phyloP scores from a whole-genome alignment of 2,797 vertebrate genomes.

The Natrix natrix region DNA sequence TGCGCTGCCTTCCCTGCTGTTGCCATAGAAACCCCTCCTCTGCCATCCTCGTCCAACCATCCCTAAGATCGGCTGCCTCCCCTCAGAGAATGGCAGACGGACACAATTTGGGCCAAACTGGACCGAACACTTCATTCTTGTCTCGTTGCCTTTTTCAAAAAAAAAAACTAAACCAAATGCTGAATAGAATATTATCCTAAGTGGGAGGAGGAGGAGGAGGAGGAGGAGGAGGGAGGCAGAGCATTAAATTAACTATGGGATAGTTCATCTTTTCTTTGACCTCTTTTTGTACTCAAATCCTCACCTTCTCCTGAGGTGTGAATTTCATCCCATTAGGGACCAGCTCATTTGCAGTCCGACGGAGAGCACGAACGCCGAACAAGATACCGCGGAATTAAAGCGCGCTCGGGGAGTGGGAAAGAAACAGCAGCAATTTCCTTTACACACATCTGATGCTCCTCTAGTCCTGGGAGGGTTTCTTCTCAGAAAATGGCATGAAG shows the following conservation, averaged over 20 bases:
- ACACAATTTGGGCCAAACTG: conserved; percentile 28
- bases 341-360: fast-evolving
- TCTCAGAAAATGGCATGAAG: background rate
- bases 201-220: fast-evolving
- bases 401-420: fast-evolving
- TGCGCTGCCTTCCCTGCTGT: conserved; percentile 28
- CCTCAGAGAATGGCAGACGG: fast-evolving
- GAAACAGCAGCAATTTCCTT: fast-evolving
- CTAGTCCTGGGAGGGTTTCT: background rate
- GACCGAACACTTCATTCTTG: background rate
- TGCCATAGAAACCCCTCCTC: conserved; percentile 57
- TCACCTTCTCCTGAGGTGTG: fast-evolving
- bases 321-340: background rate
- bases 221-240: background rate
- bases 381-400: background rate
- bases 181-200: background rate
- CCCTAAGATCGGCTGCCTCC: conserved; percentile 5
- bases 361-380: fast-evolving
- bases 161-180: fast-evolving
- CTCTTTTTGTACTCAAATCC: background rate
- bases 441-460: background rate
- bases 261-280: background rate
- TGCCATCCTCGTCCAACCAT: background rate
- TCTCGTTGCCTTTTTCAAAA: background rate
- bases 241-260: background rate